Evolutionary conservation across 1,140 invertebrate species (phyloP).

Genomic region (Plutomurus gul): DNA sequence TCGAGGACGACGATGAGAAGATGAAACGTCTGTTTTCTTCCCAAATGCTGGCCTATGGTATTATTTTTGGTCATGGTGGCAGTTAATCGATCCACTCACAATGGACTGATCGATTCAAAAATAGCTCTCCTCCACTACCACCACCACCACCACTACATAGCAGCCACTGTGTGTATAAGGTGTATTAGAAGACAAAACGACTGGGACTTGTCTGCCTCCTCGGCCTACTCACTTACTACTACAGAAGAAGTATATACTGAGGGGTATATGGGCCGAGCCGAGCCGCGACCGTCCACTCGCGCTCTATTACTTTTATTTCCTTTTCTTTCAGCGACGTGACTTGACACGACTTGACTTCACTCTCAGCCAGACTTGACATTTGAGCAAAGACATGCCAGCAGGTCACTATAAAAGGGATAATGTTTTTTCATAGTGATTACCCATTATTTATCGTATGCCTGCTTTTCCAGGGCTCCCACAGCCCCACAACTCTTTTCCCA

Average conservation of each 20-base stretch:
- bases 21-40: background rate
- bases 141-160: no score
- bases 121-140: background rate
- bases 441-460: no score
- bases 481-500: no score
- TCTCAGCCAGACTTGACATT: background rate
- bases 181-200: no score
- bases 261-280: no score
- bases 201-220: background rate
- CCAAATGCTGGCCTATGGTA: background rate
- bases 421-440: no score
- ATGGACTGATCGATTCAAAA: constrained; percentile 20
- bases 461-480: no score
- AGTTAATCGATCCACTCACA: constrained; percentile 12
- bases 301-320: background rate
- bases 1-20: background rate
- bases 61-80: background rate
- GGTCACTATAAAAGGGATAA: no score
- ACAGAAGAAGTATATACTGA: no score
- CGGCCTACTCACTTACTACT: no score
- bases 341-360: background rate
- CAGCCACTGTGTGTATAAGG: background rate
- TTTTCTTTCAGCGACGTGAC: background rate
- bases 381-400: background rate
- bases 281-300: no score